These are phyloP conservation scores for Amphimedon queenslandica DNA, from an alignment of 37 sponge, comb jelly and placozoan species.

Conservation along the genomic window DNA sequence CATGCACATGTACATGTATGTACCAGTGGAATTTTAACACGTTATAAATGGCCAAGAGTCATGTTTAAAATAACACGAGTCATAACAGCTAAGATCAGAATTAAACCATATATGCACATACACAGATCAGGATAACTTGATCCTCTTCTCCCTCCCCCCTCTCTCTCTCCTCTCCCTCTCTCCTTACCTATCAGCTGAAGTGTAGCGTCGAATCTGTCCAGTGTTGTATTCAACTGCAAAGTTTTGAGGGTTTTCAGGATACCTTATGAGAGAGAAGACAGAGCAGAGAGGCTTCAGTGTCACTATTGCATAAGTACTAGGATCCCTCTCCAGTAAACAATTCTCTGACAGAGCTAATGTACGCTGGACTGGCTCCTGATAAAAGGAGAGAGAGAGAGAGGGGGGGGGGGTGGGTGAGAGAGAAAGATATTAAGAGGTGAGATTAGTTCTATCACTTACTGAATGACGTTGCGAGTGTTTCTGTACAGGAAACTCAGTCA, in stretches of 20 bases:
- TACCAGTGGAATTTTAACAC: too few species aligned
- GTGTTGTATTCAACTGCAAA: conserved; percentile 90
- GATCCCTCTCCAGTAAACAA: conserved; percentile 97
- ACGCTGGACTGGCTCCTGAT: conserved; percentile 80
- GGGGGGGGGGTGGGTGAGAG: too few species aligned
- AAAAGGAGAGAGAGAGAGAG: not conserved
- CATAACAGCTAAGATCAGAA: too few species aligned
- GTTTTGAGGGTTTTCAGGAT: conserved; percentile 90
- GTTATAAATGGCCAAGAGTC: not conserved
- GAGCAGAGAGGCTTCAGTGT: conserved; percentile 82
- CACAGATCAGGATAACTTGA: not conserved
- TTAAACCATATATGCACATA: not conserved
- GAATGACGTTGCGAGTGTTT: conserved; percentile 69
- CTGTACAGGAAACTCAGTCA: conserved; percentile 91
- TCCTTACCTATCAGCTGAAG: conserved; percentile 82
- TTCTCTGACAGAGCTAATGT: conserved; percentile 88
- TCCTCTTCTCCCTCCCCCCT: not conserved
- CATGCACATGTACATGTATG: too few species aligned
- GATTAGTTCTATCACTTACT: conserved; percentile 26
- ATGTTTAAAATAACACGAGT: not conserved
- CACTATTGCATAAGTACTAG: conserved; percentile 87
- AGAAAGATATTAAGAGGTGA: not conserved
- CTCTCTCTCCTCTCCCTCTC: not conserved
- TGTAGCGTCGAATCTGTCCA: conserved; percentile 65
- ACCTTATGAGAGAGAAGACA: conserved; percentile 89